A percentile compares a stretch with the other conserved stretches of the same genome.
phyloP scores from a whole-genome alignment of 2,888 invertebrate species.

The Dicranocentrus wangi region DNA sequence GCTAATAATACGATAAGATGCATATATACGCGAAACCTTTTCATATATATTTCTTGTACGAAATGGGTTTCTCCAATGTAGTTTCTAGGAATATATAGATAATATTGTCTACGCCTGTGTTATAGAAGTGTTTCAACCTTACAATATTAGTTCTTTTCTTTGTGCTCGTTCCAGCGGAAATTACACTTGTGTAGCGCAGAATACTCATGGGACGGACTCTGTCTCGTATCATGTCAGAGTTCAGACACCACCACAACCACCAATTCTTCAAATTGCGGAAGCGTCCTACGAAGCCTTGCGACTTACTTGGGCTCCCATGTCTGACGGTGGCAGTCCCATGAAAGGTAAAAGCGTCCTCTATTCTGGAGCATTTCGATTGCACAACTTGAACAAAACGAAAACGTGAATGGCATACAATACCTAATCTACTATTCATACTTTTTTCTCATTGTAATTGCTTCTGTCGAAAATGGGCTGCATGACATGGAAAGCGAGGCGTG shows the following conservation, averaged over 20 bases:
- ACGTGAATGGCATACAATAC: no score
- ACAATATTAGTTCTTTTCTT: constrained; percentile 75
- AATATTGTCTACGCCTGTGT: no score
- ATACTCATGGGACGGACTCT: constrained; percentile 87
- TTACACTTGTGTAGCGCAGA: constrained; percentile 91
- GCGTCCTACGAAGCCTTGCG: constrained; percentile 88
- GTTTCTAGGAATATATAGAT: no score
- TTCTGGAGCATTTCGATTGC: no score
- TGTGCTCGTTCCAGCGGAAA: constrained; percentile 86
- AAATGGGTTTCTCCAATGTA: no score
- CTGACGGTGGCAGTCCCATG: constrained; percentile 86
- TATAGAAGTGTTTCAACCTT: not conserved
- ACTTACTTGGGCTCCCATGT: constrained; percentile 86
- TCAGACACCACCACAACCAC: constrained; percentile 85
- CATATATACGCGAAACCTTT: not conserved
- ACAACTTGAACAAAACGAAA: no score
- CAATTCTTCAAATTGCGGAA: constrained; percentile 85
- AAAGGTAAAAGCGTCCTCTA: constrained; percentile 67
- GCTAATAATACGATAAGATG: not conserved
- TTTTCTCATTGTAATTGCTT: no score
- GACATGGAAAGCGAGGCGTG: no score
- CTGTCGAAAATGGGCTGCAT: no score
- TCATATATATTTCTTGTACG: no score
- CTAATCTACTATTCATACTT: no score
- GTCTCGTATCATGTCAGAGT: constrained; percentile 84